A percentile compares a stretch with the other conserved stretches of the same genome.
These are phyloP conservation scores for Callipepla californica DNA, from an alignment of 2,113 vertebrate species.

Conservation along the genomic window DNA sequence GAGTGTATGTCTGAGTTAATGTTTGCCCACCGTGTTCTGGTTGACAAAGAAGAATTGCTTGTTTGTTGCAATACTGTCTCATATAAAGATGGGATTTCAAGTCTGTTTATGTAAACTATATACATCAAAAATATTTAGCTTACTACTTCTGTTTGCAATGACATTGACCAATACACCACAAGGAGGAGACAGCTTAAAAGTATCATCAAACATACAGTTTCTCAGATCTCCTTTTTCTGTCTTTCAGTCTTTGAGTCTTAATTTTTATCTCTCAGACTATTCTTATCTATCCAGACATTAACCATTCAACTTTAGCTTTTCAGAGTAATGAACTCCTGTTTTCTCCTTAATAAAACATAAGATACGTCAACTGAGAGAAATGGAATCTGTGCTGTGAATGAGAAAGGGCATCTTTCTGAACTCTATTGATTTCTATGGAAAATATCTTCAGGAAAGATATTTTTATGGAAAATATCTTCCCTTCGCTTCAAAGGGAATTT, in stretches of 20 bases:
- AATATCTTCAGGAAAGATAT: not conserved
- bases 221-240: not conserved
- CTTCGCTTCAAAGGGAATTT: conserved; percentile 1
- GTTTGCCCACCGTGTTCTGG: not conserved
- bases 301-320: conserved; percentile 7
- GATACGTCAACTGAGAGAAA: not conserved
- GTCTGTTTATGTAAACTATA: not conserved
- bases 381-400: not conserved
- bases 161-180: not conserved
- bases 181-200: not conserved
- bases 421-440: not conserved
- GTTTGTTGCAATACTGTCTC: not conserved
- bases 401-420: not conserved
- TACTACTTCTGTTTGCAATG: not conserved
- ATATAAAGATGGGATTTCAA: not conserved
- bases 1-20: not conserved
- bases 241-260: not conserved
- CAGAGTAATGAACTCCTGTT: not conserved
- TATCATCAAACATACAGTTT: not conserved
- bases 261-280: not conserved
- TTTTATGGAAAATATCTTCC: conserved; percentile 1
- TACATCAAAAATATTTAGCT: not conserved
- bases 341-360: not conserved
- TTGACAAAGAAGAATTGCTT: not conserved
- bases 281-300: not conserved